These are phyloP conservation scores for Parnassius apollo DNA, from an alignment of 2,888 invertebrate species.

Conservation along the genomic window DNA sequence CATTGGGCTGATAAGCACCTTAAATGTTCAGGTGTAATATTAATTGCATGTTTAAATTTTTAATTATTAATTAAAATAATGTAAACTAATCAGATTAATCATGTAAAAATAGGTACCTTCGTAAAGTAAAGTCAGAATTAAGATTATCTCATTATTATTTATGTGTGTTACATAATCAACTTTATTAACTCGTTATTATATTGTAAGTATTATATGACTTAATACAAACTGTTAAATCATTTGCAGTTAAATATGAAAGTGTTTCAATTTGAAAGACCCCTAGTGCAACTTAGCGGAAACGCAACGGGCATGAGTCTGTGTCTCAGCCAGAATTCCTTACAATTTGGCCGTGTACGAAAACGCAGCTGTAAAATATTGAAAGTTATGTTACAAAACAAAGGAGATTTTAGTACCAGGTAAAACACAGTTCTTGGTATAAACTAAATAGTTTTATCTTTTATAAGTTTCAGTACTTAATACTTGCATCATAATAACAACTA, in stretches of 20 bases:
- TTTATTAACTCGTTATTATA: no score
- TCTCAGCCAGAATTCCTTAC: conserved; percentile 67
- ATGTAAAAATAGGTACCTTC: no score
- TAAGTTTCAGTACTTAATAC: no score
- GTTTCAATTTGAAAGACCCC: conserved; percentile 57
- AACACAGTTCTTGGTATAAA: no score
- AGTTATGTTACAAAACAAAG: conserved; percentile 69
- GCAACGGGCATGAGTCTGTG: conserved; percentile 68
- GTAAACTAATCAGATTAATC: conserved; percentile 1
- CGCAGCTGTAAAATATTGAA: conserved; percentile 67
- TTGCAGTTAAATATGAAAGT: conserved; percentile 70
- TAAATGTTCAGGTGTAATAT: conserved; percentile 60
- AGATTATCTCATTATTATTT: no score
- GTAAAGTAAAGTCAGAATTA: no score
- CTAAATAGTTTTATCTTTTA: no score
- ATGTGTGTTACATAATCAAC: no score
- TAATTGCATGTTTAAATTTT: background rate
- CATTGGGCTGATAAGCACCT: conserved; percentile 62
- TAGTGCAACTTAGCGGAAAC: conserved; percentile 65
- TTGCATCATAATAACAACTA: no score
- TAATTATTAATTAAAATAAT: background rate
- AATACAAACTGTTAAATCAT: no score
- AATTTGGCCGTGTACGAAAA: conserved; percentile 70
- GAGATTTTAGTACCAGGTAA: conserved; percentile 70
- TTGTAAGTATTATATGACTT: no score